phyloP scores from a whole-genome alignment of 2,113 vertebrate genomes.

The Elgaria multicarinata region DNA sequence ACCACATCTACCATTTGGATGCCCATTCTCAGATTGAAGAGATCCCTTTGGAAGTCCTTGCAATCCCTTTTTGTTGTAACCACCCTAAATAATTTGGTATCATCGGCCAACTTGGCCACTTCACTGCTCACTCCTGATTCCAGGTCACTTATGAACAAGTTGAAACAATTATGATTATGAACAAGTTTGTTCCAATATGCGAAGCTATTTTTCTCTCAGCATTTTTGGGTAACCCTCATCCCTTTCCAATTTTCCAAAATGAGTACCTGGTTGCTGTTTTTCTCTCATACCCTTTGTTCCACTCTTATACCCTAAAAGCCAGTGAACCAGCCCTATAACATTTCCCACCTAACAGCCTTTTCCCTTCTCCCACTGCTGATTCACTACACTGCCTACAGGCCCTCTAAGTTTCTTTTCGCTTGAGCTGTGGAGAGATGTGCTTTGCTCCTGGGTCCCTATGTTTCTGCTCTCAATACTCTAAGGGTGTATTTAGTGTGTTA shows the following conservation, averaged over 20 bases:
- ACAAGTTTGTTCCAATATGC: too few species aligned
- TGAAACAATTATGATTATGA: too few species aligned
- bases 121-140: too few species aligned
- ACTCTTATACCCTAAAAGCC: background rate
- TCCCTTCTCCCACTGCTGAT: background rate
- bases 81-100: too few species aligned
- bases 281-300: background rate
- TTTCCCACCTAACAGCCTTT: background rate
- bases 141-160: too few species aligned
- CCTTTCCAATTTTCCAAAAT: background rate
- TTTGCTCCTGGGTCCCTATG: background rate
- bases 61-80: too few species aligned
- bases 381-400: background rate
- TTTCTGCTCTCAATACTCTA: background rate
- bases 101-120: too few species aligned
- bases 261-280: background rate
- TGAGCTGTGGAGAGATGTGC: background rate
- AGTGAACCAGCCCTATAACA: background rate
- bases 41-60: too few species aligned
- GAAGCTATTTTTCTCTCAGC: background rate
- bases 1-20: too few species aligned
- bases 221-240: background rate
- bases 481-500: background rate
- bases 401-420: too few species aligned
- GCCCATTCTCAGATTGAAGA: too few species aligned